These are phyloP conservation scores for Uromys caudimaculatus DNA, from an alignment of 2,797 vertebrate genomes.

Conservation along the genomic window DNA sequence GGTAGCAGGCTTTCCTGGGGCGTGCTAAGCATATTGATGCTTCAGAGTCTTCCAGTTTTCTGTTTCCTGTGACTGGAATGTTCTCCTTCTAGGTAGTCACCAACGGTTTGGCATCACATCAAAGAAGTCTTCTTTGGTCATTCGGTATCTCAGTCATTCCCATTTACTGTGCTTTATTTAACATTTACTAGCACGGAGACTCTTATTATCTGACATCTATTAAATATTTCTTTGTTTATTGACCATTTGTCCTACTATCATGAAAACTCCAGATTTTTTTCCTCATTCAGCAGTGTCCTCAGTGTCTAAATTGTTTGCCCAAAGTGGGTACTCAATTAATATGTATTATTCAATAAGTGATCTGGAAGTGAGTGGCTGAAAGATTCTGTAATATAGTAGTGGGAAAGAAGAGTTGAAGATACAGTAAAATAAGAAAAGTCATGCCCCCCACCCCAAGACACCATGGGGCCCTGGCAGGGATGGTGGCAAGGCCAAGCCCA, in stretches of 20 bases:
- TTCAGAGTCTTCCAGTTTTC: slow-evolving; percentile 1
- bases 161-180: neutral
- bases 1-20: neutral
- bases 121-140: slow-evolving; percentile 12
- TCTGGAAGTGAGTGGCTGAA: neutral
- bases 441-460: neutral
- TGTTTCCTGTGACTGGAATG: slow-evolving; percentile 5
- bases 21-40: neutral
- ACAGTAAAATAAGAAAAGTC: slow-evolving; percentile 7
- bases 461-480: neutral
- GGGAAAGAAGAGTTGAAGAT: neutral
- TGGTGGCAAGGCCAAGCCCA: slow-evolving; percentile 7
- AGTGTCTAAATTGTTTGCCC: slow-evolving; percentile 17
- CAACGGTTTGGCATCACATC: neutral
- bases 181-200: neutral
- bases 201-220: neutral
- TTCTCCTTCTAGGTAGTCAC: slow-evolving; percentile 24
- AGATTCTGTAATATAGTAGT: neutral
- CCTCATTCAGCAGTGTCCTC: neutral
- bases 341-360: slow-evolving; percentile 2
- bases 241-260: neutral
- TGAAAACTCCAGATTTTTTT: slow-evolving; percentile 4
- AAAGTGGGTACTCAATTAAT: slow-evolving; percentile 15
- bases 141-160: neutral
- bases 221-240: slow-evolving; percentile 44